phyloP scores from a whole-genome alignment of 1,140 invertebrate species.

The Venturia canescens region DNA sequence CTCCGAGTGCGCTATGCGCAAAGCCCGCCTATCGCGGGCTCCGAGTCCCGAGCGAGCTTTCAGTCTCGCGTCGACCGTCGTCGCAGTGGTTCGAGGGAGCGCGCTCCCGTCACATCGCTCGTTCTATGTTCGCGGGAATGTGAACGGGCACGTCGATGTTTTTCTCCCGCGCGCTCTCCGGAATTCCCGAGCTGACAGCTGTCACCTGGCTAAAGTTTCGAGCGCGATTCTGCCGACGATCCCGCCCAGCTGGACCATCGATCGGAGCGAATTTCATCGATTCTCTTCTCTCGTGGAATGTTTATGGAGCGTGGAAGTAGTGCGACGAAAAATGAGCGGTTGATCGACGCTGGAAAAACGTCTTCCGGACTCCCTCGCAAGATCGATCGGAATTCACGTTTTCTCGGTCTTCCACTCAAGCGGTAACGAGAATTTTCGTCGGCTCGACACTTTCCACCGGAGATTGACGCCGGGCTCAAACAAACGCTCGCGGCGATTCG shows the following conservation, averaged over 20 bases:
- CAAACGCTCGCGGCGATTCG: not conserved
- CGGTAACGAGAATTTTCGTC: too few relatives aligned
- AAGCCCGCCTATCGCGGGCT: slow-evolving; percentile 42
- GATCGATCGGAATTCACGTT: too few relatives aligned
- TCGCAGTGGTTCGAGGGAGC: not conserved
- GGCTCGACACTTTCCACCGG: not conserved
- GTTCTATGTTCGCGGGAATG: too few relatives aligned
- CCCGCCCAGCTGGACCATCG: not conserved
- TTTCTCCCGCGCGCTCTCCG: not conserved
- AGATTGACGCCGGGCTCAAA: not conserved
- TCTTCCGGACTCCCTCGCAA: too few relatives aligned
- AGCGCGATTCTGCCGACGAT: not conserved
- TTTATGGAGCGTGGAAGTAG: not conserved
- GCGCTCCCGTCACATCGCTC: not conserved
- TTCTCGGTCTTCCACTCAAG: too few relatives aligned
- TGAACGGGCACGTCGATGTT: too few relatives aligned
- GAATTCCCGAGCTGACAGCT: not conserved
- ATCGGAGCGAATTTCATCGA: not conserved
- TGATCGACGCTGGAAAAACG: too few relatives aligned
- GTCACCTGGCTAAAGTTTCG: not conserved
- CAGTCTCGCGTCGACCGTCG: slow-evolving; percentile 53
- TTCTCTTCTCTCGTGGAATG: not conserved
- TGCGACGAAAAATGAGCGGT: not conserved
- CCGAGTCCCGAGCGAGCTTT: slow-evolving; percentile 43
- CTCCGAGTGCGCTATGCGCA: slow-evolving; percentile 26